Evolutionary conservation across 2,797 vertebrate genomes (phyloP), one percentile per base, ranked within the genome.

Genomic region (Anguilla anguilla): DNA sequence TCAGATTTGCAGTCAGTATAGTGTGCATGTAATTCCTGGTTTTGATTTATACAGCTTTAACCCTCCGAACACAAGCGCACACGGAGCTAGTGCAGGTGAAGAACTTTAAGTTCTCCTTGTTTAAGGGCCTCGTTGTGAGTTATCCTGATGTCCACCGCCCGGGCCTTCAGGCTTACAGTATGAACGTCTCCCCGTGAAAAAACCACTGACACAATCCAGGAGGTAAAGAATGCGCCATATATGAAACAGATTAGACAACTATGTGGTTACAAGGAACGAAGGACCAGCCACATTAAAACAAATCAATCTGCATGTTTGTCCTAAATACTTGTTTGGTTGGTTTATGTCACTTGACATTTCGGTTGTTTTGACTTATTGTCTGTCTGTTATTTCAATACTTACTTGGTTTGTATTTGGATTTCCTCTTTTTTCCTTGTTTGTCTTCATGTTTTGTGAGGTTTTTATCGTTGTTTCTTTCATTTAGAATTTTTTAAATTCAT

Each of bases 1-100:
- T 81, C 77, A 61, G 72, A 74, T 86, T 43, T 59, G 53, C 85
- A 77, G 46, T 46, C 86, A 82, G 77, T 35, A 61, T 61, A 79
- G 55, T 82, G 86, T 77, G 10, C 3, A 22, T 83, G 43, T 53
- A 87, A 87, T 64, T 81, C 72, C 72, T 81, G 72, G 39, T 86
- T 86, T 79, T 31, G 31, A 39, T 74, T 15, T 72, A 11, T 77
- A 77, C 11, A 43, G 31, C 11, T 35, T 77, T 43, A 81, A 9
- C 39, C 7, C 39, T 28, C 11, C 6, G 13, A 77, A 81, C 22
- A 81, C 77, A 49, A 3, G 17, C 39, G 49, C 77, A 46, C 39
- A 7, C 77, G 49, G 5, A 22, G 5, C 1, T 11, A 46, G 17
- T 46, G 43, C 17, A 77, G 39, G 35, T 6, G 35, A 6, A 77